These are phyloP conservation scores for Melanotaenia nigrans DNA, from an alignment of 2,797 vertebrate species.

Conservation along the genomic window DNA sequence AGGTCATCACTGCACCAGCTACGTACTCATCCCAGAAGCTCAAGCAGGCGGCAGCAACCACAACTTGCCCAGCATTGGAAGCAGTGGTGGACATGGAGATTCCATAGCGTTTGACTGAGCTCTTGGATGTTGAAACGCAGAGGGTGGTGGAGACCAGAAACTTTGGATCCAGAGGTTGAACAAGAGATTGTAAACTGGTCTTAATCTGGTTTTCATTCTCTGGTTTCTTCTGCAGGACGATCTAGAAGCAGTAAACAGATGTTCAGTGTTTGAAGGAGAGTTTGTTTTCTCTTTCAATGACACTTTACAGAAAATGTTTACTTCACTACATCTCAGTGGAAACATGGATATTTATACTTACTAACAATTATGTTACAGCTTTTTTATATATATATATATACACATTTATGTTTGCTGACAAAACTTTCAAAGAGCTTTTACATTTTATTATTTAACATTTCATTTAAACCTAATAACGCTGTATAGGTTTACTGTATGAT, in stretches of 20 bases:
- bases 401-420: too few species aligned
- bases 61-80: accelerated
- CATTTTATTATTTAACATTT: too few species aligned
- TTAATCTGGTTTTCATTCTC: conserved; percentile 11
- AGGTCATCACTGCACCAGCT: conserved; percentile 44
- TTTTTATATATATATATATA: too few species aligned
- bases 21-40: conserved; percentile 28
- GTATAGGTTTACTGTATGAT: too few species aligned
- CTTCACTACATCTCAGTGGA: too few species aligned
- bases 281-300: too few species aligned
- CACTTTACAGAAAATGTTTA: too few species aligned
- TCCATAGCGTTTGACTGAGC: conserved; percentile 15
- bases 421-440: too few species aligned
- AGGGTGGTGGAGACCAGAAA: conserved; percentile 4
- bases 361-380: too few species aligned
- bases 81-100: conserved; percentile 48
- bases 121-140: conserved; percentile 4
- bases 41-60: conserved; percentile 19
- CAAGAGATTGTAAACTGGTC: neutral
- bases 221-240: neutral
- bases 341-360: too few species aligned
- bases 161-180: accelerated
- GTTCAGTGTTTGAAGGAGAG: neutral
- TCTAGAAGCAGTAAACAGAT: conserved; percentile 1
- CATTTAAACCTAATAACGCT: too few species aligned